These are phyloP conservation scores for Ormia ochracea DNA, from an alignment of 2,888 invertebrate species.

Conservation along the genomic window DNA sequence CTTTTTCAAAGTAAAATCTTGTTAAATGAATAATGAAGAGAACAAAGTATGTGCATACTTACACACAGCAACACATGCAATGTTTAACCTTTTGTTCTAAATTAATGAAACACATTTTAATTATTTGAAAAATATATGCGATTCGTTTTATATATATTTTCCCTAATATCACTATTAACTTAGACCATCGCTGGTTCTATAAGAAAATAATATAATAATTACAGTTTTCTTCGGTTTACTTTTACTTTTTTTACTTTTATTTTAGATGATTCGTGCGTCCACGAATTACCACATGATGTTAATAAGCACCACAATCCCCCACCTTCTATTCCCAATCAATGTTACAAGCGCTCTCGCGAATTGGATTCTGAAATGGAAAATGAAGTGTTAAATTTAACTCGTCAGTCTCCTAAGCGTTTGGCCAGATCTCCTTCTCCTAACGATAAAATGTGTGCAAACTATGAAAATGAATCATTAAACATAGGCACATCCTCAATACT, in stretches of 20 bases:
- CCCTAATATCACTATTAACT: too few species aligned
- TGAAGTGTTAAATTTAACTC: constrained; percentile 71
- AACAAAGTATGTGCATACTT: too few species aligned
- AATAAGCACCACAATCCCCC: constrained; percentile 59
- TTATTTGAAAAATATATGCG: too few species aligned
- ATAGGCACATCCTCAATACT: constrained; percentile 58
- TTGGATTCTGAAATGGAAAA: constrained; percentile 65
- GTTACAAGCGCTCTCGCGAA: constrained; percentile 69
- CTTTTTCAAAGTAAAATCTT: too few species aligned
- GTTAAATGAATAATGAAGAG: too few species aligned
- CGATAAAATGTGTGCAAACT: not conserved
- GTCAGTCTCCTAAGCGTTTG: constrained; percentile 67
- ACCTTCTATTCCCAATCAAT: constrained; percentile 70
- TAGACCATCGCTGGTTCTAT: too few species aligned
- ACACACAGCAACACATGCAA: too few species aligned
- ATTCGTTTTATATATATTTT: too few species aligned
- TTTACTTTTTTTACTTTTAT: constrained; percentile 30
- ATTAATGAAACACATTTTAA: too few species aligned
- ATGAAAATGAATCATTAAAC: constrained; percentile 36
- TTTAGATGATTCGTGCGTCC: constrained; percentile 71
- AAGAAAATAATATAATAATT: too few species aligned
- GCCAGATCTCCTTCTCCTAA: constrained; percentile 50
- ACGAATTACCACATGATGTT: constrained; percentile 62
- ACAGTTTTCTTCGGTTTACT: not conserved
- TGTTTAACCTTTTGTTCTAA: too few species aligned